A percentile compares a stretch with the other conserved stretches of the same genome.
Conservation (phyloP, 2,888 invertebrate species). For the Zootermopsis nevadensis region DNA sequence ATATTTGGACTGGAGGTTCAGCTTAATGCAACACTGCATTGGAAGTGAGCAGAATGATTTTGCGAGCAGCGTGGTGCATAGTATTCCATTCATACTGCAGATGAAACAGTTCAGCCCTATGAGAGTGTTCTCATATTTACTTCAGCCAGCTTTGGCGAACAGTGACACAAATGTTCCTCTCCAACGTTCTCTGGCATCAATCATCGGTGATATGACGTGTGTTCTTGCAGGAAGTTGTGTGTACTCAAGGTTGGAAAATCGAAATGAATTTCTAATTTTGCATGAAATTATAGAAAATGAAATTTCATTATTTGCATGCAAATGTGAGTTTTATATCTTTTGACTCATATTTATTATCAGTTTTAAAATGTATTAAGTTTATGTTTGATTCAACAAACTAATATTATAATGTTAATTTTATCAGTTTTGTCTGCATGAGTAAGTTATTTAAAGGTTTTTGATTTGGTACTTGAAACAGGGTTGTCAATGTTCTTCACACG, state of each 20-base stretch:
- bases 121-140: background rate
- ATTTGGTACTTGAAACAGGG: no score
- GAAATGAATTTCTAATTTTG: background rate
- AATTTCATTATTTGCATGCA: no score
- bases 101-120: background rate
- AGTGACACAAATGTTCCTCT: background rate
- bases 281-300: no score
- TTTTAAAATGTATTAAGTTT: no score
- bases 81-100: background rate
- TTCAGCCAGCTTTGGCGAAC: background rate
- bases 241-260: background rate
- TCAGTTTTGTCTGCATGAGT: no score
- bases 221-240: slow-evolving; percentile 3
- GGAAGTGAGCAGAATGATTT: background rate
- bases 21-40: background rate
- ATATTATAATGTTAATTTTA: no score
- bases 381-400: no score
- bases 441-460: no score
- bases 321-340: no score
- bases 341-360: no score
- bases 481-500: no score
- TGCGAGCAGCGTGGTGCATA: background rate
- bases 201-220: background rate
- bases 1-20: background rate
- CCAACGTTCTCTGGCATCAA: background rate